These are phyloP conservation scores for Mythimna impura DNA, from an alignment of 2,888 invertebrate species.

Conservation along the genomic window DNA sequence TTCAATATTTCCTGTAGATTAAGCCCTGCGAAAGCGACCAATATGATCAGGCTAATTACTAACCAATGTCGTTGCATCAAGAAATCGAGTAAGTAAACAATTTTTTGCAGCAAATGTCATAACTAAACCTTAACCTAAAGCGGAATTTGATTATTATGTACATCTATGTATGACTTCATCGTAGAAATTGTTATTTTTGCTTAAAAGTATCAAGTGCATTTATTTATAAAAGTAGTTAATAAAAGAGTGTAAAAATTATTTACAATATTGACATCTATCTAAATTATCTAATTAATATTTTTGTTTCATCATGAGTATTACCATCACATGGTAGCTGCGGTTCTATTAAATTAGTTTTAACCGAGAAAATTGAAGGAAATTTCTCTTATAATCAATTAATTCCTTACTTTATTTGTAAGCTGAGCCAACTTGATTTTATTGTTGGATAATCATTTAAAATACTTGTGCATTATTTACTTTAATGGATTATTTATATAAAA, in stretches of 20 bases:
- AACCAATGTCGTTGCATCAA: slow-evolving; percentile 83
- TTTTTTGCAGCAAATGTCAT: slow-evolving; percentile 48
- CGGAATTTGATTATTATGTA: slow-evolving; percentile 76
- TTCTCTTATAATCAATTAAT: background rate
- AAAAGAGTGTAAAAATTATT: background rate
- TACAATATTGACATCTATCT: background rate
- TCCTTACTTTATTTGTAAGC: background rate
- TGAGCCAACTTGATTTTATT: slow-evolving; percentile 28
- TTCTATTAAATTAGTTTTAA: slow-evolving; percentile 2
- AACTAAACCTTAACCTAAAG: slow-evolving; percentile 73
- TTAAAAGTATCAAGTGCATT: slow-evolving; percentile 47
- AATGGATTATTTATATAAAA: background rate
- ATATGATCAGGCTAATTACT: slow-evolving; percentile 85
- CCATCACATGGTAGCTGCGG: slow-evolving; percentile 43
- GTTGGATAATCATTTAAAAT: slow-evolving; percentile 6
- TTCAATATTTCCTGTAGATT: slow-evolving; percentile 74
- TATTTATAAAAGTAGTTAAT: background rate
- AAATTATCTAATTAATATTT: slow-evolving; percentile 36
- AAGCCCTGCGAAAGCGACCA: slow-evolving; percentile 70
- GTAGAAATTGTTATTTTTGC: slow-evolving; percentile 66
- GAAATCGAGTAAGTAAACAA: slow-evolving; percentile 82
- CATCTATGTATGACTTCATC: slow-evolving; percentile 72
- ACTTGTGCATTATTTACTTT: background rate
- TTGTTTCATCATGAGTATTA: slow-evolving; percentile 46
- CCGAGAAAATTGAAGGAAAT: slow-evolving; percentile 2